phyloP scores from a whole-genome alignment of 2,888 invertebrate genomes.

The Pocota personata region DNA sequence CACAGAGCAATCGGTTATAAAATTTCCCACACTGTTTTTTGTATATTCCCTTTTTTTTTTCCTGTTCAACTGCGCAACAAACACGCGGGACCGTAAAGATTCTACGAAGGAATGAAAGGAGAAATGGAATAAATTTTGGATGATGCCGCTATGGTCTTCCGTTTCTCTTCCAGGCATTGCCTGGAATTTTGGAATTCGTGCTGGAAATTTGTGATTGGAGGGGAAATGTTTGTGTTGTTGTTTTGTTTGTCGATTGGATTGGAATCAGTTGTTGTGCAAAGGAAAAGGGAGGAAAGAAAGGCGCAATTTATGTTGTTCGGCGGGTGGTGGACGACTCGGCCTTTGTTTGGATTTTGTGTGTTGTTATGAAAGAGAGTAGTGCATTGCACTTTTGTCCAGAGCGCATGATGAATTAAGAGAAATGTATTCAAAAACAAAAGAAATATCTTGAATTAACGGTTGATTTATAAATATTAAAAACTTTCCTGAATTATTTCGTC shows the following conservation, averaged over 20 bases:
- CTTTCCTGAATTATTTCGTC: too few species aligned
- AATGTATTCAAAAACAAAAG: background rate
- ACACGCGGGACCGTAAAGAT: constrained; percentile 64
- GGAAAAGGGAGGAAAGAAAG: constrained; percentile 27
- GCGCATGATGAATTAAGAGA: constrained; percentile 2
- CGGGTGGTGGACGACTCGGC: background rate
- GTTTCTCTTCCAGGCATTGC: constrained; percentile 46
- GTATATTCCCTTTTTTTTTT: background rate
- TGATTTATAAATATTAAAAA: too few species aligned
- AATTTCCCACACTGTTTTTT: constrained; percentile 11
- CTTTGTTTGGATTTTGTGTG: constrained; percentile 61
- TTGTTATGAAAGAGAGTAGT: constrained; percentile 60
- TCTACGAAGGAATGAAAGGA: constrained; percentile 68
- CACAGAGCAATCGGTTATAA: background rate
- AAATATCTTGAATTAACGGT: too few species aligned
- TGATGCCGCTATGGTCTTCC: constrained; percentile 54
- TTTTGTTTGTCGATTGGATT: background rate
- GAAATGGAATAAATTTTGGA: constrained; percentile 63
- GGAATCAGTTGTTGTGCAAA: too few species aligned
- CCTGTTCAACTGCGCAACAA: constrained; percentile 8
- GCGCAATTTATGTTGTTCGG: constrained; percentile 30
- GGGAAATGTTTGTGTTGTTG: constrained; percentile 22
- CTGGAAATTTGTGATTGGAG: constrained; percentile 23
- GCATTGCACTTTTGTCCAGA: constrained; percentile 54
- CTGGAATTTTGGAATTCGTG: constrained; percentile 35